phyloP scores from a whole-genome alignment of 2,113 vertebrate species.

The Muntiacus reevesi region DNA sequence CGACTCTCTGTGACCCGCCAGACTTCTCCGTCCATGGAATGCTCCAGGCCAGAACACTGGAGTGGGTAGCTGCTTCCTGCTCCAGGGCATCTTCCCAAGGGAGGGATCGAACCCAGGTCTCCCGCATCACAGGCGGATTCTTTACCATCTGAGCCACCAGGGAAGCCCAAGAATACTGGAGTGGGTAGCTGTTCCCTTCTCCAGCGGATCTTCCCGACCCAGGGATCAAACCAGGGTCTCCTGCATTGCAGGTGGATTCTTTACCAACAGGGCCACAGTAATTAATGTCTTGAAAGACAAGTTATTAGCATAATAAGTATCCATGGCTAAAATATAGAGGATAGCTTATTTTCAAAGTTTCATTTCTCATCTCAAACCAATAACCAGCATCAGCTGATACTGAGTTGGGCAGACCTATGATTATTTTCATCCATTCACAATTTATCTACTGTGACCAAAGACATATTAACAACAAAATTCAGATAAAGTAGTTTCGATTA shows the following conservation, averaged over 20 bases:
- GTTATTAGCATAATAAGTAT: not conserved
- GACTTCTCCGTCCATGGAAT: not conserved
- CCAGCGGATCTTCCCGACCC: rapidly evolving
- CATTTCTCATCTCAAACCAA: not conserved
- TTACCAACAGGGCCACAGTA: not conserved
- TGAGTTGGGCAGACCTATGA: not conserved
- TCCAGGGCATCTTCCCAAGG: not conserved
- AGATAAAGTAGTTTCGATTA: not conserved
- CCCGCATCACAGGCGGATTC: not conserved
- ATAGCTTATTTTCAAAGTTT: not conserved
- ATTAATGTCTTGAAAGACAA: not conserved
- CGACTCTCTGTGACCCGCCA: not conserved
- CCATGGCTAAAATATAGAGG: not conserved
- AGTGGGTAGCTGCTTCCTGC: not conserved
- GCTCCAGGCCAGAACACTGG: not conserved
- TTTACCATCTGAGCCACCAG: not conserved
- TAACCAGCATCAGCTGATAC: not conserved
- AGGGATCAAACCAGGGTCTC: not conserved
- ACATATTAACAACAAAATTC: conserved; percentile 1
- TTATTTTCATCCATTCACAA: not conserved
- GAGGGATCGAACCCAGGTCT: not conserved
- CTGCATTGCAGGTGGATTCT: not conserved
- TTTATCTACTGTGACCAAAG: conserved; percentile 9
- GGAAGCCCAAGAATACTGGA: not conserved
- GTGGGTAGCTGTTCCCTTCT: not conserved